Evolutionary conservation across 1,140 invertebrate species (phyloP).

Genomic region (Drosophila eugracilis): DNA sequence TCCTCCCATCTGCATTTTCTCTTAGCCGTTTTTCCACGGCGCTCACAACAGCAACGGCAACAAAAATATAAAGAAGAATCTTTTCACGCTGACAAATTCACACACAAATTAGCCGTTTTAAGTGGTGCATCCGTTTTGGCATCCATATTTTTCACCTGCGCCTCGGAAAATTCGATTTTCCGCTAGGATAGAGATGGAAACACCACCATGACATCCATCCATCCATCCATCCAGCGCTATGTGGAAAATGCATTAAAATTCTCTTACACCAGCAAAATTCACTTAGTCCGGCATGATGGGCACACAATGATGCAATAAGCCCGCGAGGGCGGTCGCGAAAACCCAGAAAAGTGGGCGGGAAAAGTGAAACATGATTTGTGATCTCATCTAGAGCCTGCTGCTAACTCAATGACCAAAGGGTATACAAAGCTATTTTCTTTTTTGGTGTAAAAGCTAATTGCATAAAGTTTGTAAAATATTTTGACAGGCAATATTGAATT

Average conservation of each 20-base stretch:
- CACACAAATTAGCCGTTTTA: conserved; percentile 63
- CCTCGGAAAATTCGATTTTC: conserved; percentile 37
- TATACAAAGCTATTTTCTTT: not conserved
- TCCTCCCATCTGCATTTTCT: not conserved
- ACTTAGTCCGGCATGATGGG: conserved; percentile 42
- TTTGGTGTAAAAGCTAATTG: too few relatives aligned
- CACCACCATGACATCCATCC: not conserved
- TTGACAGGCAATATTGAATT: too few relatives aligned
- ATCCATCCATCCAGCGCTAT: not conserved
- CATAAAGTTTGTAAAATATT: too few relatives aligned
- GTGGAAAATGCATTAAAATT: conserved; percentile 47
- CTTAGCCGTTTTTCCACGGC: not conserved
- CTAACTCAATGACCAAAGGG: not conserved
- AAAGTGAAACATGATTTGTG: conserved; percentile 8
- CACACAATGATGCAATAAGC: conserved; percentile 45
- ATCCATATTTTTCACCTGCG: conserved; percentile 14
- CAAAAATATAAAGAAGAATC: not conserved
- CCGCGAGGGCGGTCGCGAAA: not conserved
- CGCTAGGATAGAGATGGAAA: not conserved
- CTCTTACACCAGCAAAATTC: conserved; percentile 41
- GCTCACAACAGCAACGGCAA: conserved; percentile 12
- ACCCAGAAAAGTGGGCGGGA: not conserved
- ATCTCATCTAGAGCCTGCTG: not conserved
- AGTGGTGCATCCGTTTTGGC: conserved; percentile 32
- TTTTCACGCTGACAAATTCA: conserved; percentile 62